Evolutionary conservation across 2,888 invertebrate species (phyloP), one percentile per base, ranked within the genome.

Genomic region (Phymatocera aterrima): DNA sequence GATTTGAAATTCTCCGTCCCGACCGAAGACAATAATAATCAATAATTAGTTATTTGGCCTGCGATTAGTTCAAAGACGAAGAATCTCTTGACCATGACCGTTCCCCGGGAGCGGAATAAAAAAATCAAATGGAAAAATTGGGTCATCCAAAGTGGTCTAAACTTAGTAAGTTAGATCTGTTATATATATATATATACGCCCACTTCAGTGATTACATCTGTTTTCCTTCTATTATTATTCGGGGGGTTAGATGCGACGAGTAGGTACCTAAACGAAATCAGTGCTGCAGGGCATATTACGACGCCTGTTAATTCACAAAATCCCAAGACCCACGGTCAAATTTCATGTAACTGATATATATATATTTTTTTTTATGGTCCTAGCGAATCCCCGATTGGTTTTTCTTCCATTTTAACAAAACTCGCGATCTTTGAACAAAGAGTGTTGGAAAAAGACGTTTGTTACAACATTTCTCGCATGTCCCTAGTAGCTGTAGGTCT

Each of bases 91-190:
- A 70, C 70, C 70, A 70, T 70, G 70, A 70, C 70, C 70, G 48
- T 70, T 70, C n/a, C n/a, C n/a, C n/a, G n/a, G n/a, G 48, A 15
- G 46, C 28, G 51, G n/a, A n/a, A n/a, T n/a, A n/a, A n/a, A n/a
- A n/a, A n/a, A n/a, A n/a, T n/a, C n/a, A n/a, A n/a, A n/a, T n/a
- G n/a, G n/a, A 48, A 70, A 70, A 70, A 70, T 70, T 70, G 48
- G 70, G 70, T 70, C 70, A 70, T 51, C 70, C 51, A 70, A 70
- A 70, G 70, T 70, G 70, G 70, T 70, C 18, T 70, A 34, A 70
- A 70, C 48, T 70, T 70, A 70, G 48, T n/a, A n/a, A n/a, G n/a
- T 70, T 70, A 34, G 31, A 70, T 70, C 48, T 31, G 48, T 51
- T 70, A n/a, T n/a, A n/a, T n/a, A n/a, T n/a, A n/a, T n/a, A n/a